phyloP scores from a whole-genome alignment of 64 coral and sea anemone species.

The Hydrozoanthus tunicans region DNA sequence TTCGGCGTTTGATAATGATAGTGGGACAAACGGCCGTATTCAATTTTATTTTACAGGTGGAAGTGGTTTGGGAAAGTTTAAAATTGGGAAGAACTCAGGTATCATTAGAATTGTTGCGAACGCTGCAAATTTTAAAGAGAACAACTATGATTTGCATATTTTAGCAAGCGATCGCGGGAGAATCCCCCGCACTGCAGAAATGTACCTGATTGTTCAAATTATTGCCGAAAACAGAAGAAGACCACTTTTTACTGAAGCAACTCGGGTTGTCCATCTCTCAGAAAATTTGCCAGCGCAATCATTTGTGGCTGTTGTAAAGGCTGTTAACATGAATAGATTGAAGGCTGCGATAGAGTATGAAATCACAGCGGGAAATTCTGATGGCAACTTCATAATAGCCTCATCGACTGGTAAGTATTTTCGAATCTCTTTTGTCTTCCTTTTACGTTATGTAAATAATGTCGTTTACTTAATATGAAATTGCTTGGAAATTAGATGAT shows the following conservation, averaged over 20 bases:
- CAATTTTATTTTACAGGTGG: slow-evolving; percentile 68
- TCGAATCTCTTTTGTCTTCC: neutral
- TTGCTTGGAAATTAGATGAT: neutral
- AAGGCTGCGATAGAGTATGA: slow-evolving; percentile 41
- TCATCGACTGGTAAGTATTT: slow-evolving; percentile 45
- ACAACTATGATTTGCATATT: slow-evolving; percentile 75
- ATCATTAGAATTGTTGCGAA: slow-evolving; percentile 57
- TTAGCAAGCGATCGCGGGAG: slow-evolving; percentile 73
- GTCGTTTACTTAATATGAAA: neutral
- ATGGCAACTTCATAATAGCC: slow-evolving; percentile 66
- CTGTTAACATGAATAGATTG: slow-evolving; percentile 36
- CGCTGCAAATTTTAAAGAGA: slow-evolving; percentile 53
- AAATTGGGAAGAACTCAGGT: slow-evolving; percentile 59
- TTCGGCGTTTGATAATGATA: slow-evolving; percentile 73
- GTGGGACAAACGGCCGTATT: slow-evolving; percentile 61
- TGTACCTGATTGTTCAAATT: slow-evolving; percentile 65
- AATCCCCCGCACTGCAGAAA: slow-evolving; percentile 52
- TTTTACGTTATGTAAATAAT: slow-evolving; percentile 27
- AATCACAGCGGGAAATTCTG: slow-evolving; percentile 69
- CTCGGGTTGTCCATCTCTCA: slow-evolving; percentile 49
- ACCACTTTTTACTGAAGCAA: slow-evolving; percentile 63
- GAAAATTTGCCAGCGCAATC: slow-evolving; percentile 75
- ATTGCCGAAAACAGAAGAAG: slow-evolving; percentile 44
- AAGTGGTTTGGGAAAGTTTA: slow-evolving; percentile 76
- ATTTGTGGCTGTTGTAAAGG: slow-evolving; percentile 73